phyloP scores from a whole-genome alignment of 2,113 vertebrate genomes.

The Naja naja region DNA sequence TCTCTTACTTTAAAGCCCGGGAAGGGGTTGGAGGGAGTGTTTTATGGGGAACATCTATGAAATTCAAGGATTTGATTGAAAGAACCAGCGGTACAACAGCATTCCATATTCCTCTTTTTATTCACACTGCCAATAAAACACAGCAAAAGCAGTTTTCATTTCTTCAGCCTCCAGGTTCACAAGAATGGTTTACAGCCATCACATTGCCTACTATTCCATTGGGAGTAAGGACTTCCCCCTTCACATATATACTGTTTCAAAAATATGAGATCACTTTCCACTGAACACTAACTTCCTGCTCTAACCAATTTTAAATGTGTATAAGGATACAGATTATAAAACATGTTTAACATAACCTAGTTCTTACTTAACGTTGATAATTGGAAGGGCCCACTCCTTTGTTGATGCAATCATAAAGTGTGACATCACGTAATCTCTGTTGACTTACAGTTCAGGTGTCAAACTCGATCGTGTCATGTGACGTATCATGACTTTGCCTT shows the following conservation, averaged over 20 bases:
- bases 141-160: neutral
- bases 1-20: neutral
- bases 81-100: neutral
- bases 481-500: too few relatives aligned
- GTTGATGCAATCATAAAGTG: neutral
- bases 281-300: neutral
- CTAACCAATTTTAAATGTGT: neutral
- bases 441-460: too few relatives aligned
- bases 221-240: neutral
- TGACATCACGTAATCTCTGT: neutral
- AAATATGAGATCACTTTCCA: neutral
- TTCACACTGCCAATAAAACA: neutral
- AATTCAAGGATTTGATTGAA: neutral
- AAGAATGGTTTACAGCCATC: neutral
- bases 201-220: neutral
- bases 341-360: neutral
- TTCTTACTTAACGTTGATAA: neutral
- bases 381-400: neutral
- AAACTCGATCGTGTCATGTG: too few relatives aligned
- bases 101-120: neutral
- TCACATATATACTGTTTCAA: neutral
- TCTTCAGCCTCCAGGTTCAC: neutral
- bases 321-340: neutral
- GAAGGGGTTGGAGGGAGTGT: neutral
- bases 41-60: neutral